These are phyloP conservation scores for Aphaenogaster ashmeadi DNA, from an alignment of 1,140 invertebrate genomes.

Conservation along the genomic window DNA sequence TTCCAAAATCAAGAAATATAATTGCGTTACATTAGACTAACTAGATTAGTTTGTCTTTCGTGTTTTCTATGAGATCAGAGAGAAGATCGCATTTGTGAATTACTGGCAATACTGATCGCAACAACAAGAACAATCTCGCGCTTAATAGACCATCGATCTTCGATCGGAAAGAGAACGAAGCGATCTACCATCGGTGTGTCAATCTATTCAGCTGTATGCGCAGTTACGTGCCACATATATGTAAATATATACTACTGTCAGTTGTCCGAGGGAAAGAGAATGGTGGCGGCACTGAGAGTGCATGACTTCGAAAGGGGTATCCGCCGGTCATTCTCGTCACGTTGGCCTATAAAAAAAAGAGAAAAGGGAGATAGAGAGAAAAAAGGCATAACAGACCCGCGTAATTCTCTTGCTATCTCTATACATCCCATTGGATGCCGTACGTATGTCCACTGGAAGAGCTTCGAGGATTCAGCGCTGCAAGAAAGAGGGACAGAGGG, in stretches of 20 bases:
- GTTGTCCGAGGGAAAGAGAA: neutral
- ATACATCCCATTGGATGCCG: conserved; percentile 81
- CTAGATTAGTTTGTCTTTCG: neutral
- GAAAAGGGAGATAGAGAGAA: neutral
- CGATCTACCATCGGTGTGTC: conserved; percentile 38
- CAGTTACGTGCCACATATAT: conserved; percentile 37
- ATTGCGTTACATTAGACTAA: conserved; percentile 4
- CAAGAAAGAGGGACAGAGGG: conserved; percentile 72
- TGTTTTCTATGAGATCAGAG: neutral
- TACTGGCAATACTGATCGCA: neutral
- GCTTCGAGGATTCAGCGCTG: conserved; percentile 61
- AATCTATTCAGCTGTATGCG: conserved; percentile 9
- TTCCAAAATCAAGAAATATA: neutral
- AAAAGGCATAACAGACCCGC: conserved; percentile 67
- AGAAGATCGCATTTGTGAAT: conserved; percentile 19
- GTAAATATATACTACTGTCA: conserved; percentile 12
- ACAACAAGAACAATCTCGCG: conserved; percentile 13
- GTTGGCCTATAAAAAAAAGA: conserved; percentile 76
- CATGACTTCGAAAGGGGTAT: conserved; percentile 71
- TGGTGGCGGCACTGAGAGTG: conserved; percentile 41
- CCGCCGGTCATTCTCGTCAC: conserved; percentile 85
- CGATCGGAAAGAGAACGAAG: conserved; percentile 40
- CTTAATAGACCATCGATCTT: conserved; percentile 35
- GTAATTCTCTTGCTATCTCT: conserved; percentile 84
- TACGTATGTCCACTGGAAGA: conserved; percentile 72